Evolutionary conservation across 2,113 vertebrate species (phyloP), one percentile per base, ranked within the genome.

Genomic region (Phyllostomus hastatus): DNA sequence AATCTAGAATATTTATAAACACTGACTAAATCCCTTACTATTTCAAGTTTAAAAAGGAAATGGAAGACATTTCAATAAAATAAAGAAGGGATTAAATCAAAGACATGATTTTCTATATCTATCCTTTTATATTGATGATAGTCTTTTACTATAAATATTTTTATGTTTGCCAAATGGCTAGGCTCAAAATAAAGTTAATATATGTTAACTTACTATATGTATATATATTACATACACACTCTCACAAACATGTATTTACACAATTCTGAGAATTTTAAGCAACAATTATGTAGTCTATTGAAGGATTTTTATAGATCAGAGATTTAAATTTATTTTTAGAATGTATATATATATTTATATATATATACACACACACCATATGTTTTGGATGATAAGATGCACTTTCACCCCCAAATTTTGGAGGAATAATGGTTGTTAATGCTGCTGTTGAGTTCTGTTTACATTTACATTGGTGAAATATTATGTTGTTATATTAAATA

Each of bases 61-160:
- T 52, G 28, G 8, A 89, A 93, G 43, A 11, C 0, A 50, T 82
- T 95, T 72, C 54, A 5, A 38, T 94, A 78, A 94, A 66, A 64
- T 70, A 78, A 95, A 50, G 4, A 88, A 72, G 19, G 64, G 33
- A 91, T 66, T 67, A 90, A 61, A 11, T 72, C 9, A 4, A 54
- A 41, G 69, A 10, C 52, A 35, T 78, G 38, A 59, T 67, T 88
- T 70, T 43, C 17, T n/a, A 31, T 41, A 67, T 64, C 9, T n/a
- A 24, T 66, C 69, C 3, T 70, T 91, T 54, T 59, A 84, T 46
- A n/a, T n/a, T n/a, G 16, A 79, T 61, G 20, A 75, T 35, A 59
- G 19, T 4, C 10, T 94, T 91, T 83, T 41, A 75, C 4, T 93
- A 76, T 84, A 96, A 72, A 20, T 79, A 78, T 82, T 96, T 72